A percentile compares a stretch with the other conserved stretches of the same genome.
Evolutionary conservation across 2,797 vertebrate species (phyloP).

Genomic region (Erethizon dorsatum): DNA sequence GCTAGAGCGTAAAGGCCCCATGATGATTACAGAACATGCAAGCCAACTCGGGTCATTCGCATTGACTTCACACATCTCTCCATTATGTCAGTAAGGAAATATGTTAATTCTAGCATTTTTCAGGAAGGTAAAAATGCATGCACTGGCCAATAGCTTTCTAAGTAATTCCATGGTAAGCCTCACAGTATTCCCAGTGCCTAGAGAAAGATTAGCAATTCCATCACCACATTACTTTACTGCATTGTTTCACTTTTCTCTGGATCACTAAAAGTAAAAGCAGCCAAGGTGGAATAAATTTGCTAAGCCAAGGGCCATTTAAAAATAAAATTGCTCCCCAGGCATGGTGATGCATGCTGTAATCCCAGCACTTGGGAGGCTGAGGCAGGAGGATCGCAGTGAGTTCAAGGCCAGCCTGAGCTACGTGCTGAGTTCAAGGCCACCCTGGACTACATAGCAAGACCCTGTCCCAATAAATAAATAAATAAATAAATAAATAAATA

Average conservation of each 20-base stretch:
- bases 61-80: not conserved
- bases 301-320: slow-evolving; percentile 9
- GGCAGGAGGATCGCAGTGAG: not conserved
- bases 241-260: not conserved
- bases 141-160: not conserved
- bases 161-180: not conserved
- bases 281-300: not conserved
- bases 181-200: not conserved
- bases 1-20: not conserved
- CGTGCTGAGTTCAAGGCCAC: too few relatives aligned
- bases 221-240: not conserved
- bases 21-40: fast-evolving
- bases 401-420: not conserved
- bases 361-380: not conserved
- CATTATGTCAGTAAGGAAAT: not conserved
- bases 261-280: not conserved
- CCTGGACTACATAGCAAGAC: not conserved
- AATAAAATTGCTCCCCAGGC: not conserved
- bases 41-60: fast-evolving
- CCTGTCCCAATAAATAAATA: not conserved
- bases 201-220: not conserved
- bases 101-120: not conserved
- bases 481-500: not conserved
- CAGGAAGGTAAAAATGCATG: not conserved
- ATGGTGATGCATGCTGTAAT: not conserved